Evolutionary conservation across 2,113 vertebrate genomes (phyloP), one percentile per base, ranked within the genome.

Genomic region (Pseudorasbora parva): DNA sequence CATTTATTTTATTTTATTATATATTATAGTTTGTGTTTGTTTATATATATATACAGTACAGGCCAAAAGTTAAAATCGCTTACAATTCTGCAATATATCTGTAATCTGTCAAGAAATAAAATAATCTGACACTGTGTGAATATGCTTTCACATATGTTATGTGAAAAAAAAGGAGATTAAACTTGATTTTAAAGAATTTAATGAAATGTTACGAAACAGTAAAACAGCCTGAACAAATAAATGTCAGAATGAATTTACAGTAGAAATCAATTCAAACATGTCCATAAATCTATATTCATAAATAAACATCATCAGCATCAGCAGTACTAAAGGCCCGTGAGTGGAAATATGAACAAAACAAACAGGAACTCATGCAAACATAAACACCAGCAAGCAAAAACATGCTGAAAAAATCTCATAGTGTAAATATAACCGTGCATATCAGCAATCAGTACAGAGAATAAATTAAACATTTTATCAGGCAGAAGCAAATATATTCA

Each of bases 291-390:
- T 15, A 78, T 62, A 4, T 33, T 10, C 56, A 59, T 78, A 62
- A 84, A 84, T 82, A 85, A 76, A 84, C 72, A 60, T 49, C 56
- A 43, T 47, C 30, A 51, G 72, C 56, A 81, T 54, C 49, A 82
- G 82, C 74, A 45, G 76, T 60, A 75, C 45, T 73, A 33, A 78
- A 25, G 51, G 45, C 80, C 64, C 2, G 68, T 23, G 27, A 30
- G 23, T 72, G 33, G 47, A 64, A 82, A 43, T 64, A 51, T 64
- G 17, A 86, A 88, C 66, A 43, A 75, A 87, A 25, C 57, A 56
- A 30, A 73, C 62, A 85, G 56, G 23, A 76, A 54, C 21, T 81
- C 86, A 85, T 88, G 86, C 86, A 86, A 75, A 84, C 23, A 25
- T 82, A 49, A 81, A 81, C 49, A 84, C 47, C 69, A 82, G 37